These are phyloP conservation scores for Henricia sp. DNA, from an alignment of 53 echinoderm and acorn worm species.

Conservation along the genomic window DNA sequence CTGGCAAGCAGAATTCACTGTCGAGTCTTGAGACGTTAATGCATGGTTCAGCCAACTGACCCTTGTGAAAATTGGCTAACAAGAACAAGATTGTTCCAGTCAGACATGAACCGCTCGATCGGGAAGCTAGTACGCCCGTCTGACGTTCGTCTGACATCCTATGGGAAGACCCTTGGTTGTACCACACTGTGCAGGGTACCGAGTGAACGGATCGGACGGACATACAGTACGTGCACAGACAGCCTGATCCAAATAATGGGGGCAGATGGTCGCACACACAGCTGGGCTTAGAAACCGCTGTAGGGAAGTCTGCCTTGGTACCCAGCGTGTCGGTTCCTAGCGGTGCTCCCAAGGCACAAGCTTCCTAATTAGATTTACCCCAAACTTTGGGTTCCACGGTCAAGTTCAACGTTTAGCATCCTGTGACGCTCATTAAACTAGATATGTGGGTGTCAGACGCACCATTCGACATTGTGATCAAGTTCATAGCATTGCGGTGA, in stretches of 20 bases:
- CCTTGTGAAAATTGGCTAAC: too few relatives aligned
- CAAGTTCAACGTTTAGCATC: slow-evolving; percentile 13
- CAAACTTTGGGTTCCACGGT: slow-evolving; percentile 21
- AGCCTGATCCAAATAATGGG: background rate
- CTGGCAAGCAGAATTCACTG: too few relatives aligned
- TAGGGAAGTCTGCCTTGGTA: background rate
- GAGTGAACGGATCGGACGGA: slow-evolving; percentile 8
- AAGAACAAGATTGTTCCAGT: too few relatives aligned
- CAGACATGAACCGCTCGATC: too few relatives aligned
- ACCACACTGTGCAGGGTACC: slow-evolving; percentile 26
- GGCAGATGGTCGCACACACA: background rate
- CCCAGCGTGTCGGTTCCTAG: background rate
- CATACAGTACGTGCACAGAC: slow-evolving; percentile 36
- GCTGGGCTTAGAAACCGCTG: background rate
- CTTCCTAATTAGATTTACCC: slow-evolving; percentile 41
- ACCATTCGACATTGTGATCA: background rate
- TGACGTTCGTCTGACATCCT: too few relatives aligned
- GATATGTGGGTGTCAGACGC: background rate
- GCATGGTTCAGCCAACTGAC: too few relatives aligned
- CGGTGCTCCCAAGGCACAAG: slow-evolving; percentile 13
- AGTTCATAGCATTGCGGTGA: slow-evolving; percentile 7
- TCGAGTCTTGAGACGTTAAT: too few relatives aligned
- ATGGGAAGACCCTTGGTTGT: slow-evolving; percentile 11
- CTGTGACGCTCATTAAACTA: background rate
- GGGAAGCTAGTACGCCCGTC: too few relatives aligned